Evolutionary conservation across 1,140 invertebrate genomes (phyloP).

Genomic region (Ericerus pela): DNA sequence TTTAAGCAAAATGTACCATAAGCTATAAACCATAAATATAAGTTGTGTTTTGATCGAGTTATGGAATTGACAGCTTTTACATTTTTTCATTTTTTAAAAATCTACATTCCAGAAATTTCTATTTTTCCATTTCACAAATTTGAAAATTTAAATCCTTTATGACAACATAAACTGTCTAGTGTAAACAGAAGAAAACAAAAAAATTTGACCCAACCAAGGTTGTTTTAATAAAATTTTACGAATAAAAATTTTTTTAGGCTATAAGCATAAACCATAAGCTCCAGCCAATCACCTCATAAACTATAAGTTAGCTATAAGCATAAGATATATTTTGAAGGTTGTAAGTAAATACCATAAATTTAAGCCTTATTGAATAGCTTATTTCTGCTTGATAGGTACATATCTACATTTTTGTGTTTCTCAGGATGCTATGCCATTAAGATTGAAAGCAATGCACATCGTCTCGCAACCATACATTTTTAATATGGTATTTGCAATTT

Average conservation of each 20-base stretch:
- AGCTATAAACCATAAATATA: too few species aligned
- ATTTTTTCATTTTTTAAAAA: too few species aligned
- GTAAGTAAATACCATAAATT: background rate
- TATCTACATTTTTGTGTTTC: constrained; percentile 21
- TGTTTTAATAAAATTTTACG: background rate
- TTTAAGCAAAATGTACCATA: too few species aligned
- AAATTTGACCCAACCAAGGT: background rate
- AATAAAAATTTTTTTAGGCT: background rate
- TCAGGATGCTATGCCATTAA: constrained; percentile 46
- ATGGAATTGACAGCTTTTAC: too few species aligned
- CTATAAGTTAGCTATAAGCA: too few species aligned
- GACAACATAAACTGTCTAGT: background rate
- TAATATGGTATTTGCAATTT: constrained; percentile 69
- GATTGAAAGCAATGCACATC: constrained; percentile 72
- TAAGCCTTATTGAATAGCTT: background rate
- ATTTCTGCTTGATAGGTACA: background rate
- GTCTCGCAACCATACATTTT: constrained; percentile 78
- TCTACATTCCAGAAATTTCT: too few species aligned
- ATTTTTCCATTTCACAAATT: too few species aligned
- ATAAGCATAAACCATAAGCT: too few species aligned
- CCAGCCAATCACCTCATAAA: too few species aligned
- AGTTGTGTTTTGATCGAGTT: too few species aligned
- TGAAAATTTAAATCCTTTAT: background rate
- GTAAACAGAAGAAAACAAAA: background rate
- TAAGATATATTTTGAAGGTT: too few species aligned